phyloP scores from a whole-genome alignment of 2,113 vertebrate genomes.

The Rhodinocichla rosea region DNA sequence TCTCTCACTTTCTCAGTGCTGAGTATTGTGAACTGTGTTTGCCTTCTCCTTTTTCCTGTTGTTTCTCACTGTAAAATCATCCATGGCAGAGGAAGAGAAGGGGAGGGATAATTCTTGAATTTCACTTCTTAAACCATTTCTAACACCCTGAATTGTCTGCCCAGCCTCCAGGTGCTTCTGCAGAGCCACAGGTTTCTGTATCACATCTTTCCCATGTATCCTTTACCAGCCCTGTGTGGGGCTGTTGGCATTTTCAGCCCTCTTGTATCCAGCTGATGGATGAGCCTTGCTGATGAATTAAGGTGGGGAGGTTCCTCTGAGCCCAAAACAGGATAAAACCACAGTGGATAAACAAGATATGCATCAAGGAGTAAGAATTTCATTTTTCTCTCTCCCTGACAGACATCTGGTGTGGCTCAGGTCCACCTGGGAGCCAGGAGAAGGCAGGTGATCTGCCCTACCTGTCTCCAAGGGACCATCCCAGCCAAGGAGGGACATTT shows the following conservation, averaged over 20 bases:
- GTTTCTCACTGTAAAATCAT: not conserved
- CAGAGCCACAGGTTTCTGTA: not conserved
- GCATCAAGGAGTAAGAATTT: not conserved
- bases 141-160: not conserved
- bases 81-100: rapidly evolving
- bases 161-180: not conserved
- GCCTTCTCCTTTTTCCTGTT: not conserved
- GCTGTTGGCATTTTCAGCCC: not conserved
- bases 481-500: not conserved
- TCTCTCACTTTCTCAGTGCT: not conserved
- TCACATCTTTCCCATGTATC: rapidly evolving
- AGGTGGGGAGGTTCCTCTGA: not conserved
- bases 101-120: not conserved
- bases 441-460: not conserved
- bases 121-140: not conserved
- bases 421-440: not conserved
- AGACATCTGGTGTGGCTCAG: rapidly evolving
- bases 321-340: not conserved
- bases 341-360: not conserved
- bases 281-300: not conserved
- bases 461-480: not conserved
- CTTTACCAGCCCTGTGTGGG: not conserved
- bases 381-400: rapidly evolving
- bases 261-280: not conserved
- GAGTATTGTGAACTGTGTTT: not conserved